These are phyloP conservation scores for Xiphydria camelus DNA, from an alignment of 2,888 invertebrate genomes.

Conservation along the genomic window DNA sequence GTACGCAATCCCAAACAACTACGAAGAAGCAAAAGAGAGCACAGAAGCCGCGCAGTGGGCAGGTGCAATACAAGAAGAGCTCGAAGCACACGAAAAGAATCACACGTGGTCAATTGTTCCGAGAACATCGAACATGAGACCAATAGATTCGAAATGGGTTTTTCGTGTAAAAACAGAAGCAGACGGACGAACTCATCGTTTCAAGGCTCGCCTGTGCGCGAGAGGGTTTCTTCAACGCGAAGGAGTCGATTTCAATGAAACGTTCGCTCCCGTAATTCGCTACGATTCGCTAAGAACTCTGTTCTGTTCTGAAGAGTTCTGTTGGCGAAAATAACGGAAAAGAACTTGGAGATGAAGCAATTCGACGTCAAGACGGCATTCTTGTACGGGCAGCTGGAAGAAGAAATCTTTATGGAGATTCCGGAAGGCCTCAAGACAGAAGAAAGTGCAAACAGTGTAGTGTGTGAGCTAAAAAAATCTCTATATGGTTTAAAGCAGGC, in stretches of 20 bases:
- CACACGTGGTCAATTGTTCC: conserved; percentile 12
- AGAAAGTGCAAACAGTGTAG: conserved; percentile 24
- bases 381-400: conserved; percentile 27
- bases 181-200: conserved; percentile 21
- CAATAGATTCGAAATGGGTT: conserved; percentile 16
- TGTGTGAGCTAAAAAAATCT: conserved; percentile 37
- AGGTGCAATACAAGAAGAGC: conserved; percentile 10
- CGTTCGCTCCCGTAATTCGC: conserved; percentile 33
- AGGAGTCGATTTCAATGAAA: conserved; percentile 36
- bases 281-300: conserved; percentile 24
- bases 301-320: no score
- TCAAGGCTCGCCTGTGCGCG: conserved; percentile 36
- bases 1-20: not conserved
- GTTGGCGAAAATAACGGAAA: conserved; percentile 1
- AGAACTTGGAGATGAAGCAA: conserved; percentile 5
- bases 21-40: conserved; percentile 7
- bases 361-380: conserved; percentile 22
- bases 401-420: conserved; percentile 40
- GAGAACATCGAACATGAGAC: conserved; percentile 1
- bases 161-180: conserved; percentile 18
- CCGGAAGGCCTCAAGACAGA: conserved; percentile 33
- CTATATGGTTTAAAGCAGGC: conserved; percentile 46
- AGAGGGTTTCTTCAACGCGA: conserved; percentile 26
- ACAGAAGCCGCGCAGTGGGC: conserved; percentile 9
- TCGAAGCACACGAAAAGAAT: conserved; percentile 7